phyloP scores from a whole-genome alignment of 2,888 invertebrate genomes.

The Rotaria macrura region DNA sequence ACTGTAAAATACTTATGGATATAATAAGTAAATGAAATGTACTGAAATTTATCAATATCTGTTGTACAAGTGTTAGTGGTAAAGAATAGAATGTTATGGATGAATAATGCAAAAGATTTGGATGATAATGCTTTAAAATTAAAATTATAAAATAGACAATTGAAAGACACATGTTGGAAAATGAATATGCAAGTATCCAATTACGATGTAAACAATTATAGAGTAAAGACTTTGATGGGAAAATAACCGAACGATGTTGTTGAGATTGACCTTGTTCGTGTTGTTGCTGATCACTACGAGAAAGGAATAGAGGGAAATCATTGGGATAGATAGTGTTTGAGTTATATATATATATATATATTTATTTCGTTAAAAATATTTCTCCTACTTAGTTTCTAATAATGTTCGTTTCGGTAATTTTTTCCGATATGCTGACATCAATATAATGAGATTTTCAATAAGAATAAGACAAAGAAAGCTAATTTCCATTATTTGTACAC shows the following conservation, averaged over 20 bases:
- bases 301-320: not conserved
- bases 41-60: not conserved
- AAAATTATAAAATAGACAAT: not conserved
- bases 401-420: not conserved
- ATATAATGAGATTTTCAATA: not conserved
- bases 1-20: not conserved
- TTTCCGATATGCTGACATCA: not conserved
- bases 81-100: not conserved
- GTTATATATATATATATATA: too few species aligned
- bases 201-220: slow-evolving; percentile 5
- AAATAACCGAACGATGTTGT: not conserved
- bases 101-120: not conserved
- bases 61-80: not conserved
- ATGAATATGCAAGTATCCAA: slow-evolving; percentile 7
- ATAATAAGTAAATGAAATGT: not conserved
- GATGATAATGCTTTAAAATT: not conserved
- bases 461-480: not conserved
- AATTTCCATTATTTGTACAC: not conserved
- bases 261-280: not conserved
- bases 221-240: not conserved
- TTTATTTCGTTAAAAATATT: too few species aligned
- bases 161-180: not conserved
- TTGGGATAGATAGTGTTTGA: too few species aligned
- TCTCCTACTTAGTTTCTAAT: not conserved
- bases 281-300: not conserved